Percentiles rank a stretch among this genome's conserved stretches.
These are phyloP conservation scores for Fopius arisanus DNA, from an alignment of 1,140 invertebrate genomes.

Conservation along the genomic window DNA sequence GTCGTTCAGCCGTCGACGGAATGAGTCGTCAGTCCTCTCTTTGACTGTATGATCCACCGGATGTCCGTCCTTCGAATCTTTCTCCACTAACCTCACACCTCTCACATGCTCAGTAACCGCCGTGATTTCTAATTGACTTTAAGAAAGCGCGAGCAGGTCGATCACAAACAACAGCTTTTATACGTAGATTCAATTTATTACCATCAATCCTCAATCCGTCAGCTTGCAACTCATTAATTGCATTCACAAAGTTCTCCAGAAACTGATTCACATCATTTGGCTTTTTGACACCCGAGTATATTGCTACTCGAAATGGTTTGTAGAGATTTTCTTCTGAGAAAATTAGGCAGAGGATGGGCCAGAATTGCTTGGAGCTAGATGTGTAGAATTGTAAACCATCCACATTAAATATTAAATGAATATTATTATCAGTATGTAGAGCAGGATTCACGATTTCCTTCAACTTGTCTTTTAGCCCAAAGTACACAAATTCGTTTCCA, in stretches of 20 bases:
- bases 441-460: not conserved
- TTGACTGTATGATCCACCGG: conserved; percentile 26
- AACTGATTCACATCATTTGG: not conserved
- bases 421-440: not conserved
- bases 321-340: conserved; percentile 1
- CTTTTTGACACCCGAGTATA: conserved; percentile 26
- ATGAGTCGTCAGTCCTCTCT: not conserved
- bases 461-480: conserved; percentile 7
- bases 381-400: conserved; percentile 25
- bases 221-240: conserved; percentile 9
- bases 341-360: conserved; percentile 24
- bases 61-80: conserved; percentile 22
- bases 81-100: conserved; percentile 8
- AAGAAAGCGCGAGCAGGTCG: too few species aligned
- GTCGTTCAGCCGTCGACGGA: not conserved
- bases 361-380: conserved; percentile 28
- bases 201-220: not conserved
- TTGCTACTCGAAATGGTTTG: conserved; percentile 20
- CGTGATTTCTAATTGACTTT: too few species aligned
- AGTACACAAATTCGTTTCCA: conserved; percentile 14
- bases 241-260: conserved; percentile 18
- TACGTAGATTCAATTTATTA: not conserved
- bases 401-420: conserved; percentile 20
- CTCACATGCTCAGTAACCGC: too few species aligned
- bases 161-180: too few species aligned